These are phyloP conservation scores for Suncus etruscus DNA, from an alignment of 2,113 vertebrate species.

Conservation along the genomic window DNA sequence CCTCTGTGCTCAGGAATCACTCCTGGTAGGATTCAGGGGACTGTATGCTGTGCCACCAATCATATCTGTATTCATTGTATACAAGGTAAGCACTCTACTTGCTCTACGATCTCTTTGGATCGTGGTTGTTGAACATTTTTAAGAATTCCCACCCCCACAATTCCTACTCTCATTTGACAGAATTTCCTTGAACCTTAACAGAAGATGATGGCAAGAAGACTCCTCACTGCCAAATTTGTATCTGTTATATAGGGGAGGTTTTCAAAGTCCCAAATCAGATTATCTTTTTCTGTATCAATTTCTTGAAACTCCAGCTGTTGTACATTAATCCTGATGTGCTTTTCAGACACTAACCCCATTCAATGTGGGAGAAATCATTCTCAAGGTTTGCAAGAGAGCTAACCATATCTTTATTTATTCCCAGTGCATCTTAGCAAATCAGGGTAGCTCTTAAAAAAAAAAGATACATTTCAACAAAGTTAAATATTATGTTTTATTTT, in stretches of 20 bases:
- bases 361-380: slow-evolving; percentile 5
- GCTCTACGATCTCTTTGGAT: too few species aligned
- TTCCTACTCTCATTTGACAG: background rate
- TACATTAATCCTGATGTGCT: slow-evolving; percentile 10
- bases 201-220: slow-evolving; percentile 18
- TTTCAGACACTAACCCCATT: slow-evolving; percentile 1
- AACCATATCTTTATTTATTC: slow-evolving; percentile 29
- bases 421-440: slow-evolving; percentile 22
- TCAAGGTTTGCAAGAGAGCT: background rate
- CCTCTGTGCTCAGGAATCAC: too few species aligned
- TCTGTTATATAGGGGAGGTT: slow-evolving; percentile 4
- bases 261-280: slow-evolving; percentile 29
- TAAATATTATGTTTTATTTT: slow-evolving; percentile 49
- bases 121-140: slow-evolving; percentile 12
- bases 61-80: too few species aligned
- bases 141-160: background rate
- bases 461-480: slow-evolving; percentile 43
- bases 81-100: too few species aligned
- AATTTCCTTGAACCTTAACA: slow-evolving; percentile 34
- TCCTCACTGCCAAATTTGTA: background rate
- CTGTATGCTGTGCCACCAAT: too few species aligned
- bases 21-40: too few species aligned
- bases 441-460: slow-evolving; percentile 64
- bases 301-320: slow-evolving; percentile 38
- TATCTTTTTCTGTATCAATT: slow-evolving; percentile 49